Evolutionary conservation across 2,888 invertebrate species (phyloP).

Genomic region (Acronicta alni): DNA sequence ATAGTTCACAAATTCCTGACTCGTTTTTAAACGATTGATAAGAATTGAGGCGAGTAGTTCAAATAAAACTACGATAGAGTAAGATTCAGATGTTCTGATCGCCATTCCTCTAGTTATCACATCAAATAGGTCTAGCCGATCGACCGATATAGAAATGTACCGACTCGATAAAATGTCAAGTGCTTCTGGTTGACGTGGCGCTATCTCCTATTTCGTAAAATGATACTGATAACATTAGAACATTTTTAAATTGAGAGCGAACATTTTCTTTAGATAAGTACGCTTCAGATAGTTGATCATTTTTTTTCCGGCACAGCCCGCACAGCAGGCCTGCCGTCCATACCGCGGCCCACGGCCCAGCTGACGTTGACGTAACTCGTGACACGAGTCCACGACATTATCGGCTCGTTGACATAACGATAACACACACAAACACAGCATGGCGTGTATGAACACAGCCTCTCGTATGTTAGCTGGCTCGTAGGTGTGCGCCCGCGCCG

Average conservation of each 20-base stretch:
- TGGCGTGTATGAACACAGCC: conserved; percentile 24
- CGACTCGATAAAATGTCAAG: conserved; percentile 20
- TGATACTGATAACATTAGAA: conserved; percentile 16
- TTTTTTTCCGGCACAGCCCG: conserved; percentile 19
- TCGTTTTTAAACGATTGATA: not conserved
- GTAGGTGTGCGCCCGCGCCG: conserved; percentile 53
- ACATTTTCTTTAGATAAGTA: conserved; percentile 33
- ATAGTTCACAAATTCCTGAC: conserved; percentile 3
- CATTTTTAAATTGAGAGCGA: conserved; percentile 22
- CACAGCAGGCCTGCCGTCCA: conserved; percentile 16
- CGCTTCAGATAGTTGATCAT: conserved; percentile 11
- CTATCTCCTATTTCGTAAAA: conserved; percentile 25
- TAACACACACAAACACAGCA: conserved; percentile 51
- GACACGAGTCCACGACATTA: conserved; percentile 56
- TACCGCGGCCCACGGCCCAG: conserved; percentile 51
- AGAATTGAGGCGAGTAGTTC: not conserved
- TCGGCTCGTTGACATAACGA: conserved; percentile 57
- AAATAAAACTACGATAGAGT: not conserved
- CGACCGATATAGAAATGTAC: conserved; percentile 25
- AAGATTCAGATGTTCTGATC: not conserved
- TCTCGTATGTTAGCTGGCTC: conserved; percentile 28
- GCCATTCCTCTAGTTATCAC: too few relatives aligned
- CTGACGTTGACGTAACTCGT: conserved; percentile 68
- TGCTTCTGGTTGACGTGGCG: conserved; percentile 24
- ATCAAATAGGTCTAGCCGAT: too few relatives aligned